Evolutionary conservation across 2,797 vertebrate genomes (phyloP).

Genomic region (Siniperca scherzeri): DNA sequence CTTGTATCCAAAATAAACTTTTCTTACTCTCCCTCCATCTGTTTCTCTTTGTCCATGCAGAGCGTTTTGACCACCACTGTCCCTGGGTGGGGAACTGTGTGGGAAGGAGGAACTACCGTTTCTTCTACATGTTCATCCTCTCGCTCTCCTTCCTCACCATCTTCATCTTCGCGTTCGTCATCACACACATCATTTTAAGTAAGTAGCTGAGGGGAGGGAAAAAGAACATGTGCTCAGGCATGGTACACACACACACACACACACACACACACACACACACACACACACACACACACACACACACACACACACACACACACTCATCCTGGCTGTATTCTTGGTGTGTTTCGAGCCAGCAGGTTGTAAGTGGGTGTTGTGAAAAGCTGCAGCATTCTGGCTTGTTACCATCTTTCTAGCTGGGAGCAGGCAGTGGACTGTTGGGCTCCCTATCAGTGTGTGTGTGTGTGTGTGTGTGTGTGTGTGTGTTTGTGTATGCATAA

Average conservation of each 20-base stretch:
- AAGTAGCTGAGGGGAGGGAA: slow-evolving; percentile 82
- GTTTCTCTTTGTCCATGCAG: slow-evolving; percentile 79
- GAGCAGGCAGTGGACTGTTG: slow-evolving; percentile 58
- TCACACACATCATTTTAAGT: slow-evolving; percentile 98
- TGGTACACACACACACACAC: slow-evolving; percentile 11
- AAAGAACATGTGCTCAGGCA: slow-evolving; percentile 2
- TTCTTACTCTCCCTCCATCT: neutral
- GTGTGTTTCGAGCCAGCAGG: slow-evolving; percentile 69
- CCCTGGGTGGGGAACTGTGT: slow-evolving; percentile 99
- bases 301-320: neutral
- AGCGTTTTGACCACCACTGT: slow-evolving; percentile 99
- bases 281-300: neutral
- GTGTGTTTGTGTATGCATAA: slow-evolving; percentile 13
- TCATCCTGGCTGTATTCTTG: slow-evolving; percentile 47
- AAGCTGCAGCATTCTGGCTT: slow-evolving; percentile 72
- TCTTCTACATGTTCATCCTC: slow-evolving; percentile 99
- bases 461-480: slow-evolving; percentile 8
- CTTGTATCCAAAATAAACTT: slow-evolving; percentile 28
- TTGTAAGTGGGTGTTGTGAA: slow-evolving; percentile 77
- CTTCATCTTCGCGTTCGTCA: slow-evolving; percentile 99
- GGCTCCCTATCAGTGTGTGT: slow-evolving; percentile 7
- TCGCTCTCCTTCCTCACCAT: slow-evolving; percentile 99
- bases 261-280: slow-evolving; percentile 8
- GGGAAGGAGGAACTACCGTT: slow-evolving; percentile 99
- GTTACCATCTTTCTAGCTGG: slow-evolving; percentile 67